A percentile compares a stretch with the other conserved stretches of the same genome.
Conservation (phyloP, 2,797 vertebrate genomes). For the Sus cebifrons region DNA sequence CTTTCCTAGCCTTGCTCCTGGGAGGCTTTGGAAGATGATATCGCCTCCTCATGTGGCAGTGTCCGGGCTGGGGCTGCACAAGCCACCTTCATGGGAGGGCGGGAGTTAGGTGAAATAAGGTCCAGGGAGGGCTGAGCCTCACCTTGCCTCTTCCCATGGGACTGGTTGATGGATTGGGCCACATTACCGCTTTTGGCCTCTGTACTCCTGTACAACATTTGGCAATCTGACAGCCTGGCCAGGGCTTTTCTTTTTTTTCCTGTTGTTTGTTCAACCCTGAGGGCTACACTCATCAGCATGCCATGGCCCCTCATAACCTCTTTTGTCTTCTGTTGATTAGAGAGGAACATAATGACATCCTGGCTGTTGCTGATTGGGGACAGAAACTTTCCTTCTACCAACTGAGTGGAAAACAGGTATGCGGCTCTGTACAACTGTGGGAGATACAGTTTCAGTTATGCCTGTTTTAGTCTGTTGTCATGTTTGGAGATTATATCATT, state of each 20-base stretch:
- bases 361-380: conserved; percentile 99
- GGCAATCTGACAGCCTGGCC: conserved; percentile 54
- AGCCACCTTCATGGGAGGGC: not conserved
- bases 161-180: not conserved
- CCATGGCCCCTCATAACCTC: conserved; percentile 53
- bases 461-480: not conserved
- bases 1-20: not conserved
- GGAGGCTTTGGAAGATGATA: not conserved
- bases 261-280: conserved; percentile 74
- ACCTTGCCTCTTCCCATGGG: not conserved
- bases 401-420: conserved; percentile 98
- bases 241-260: conserved; percentile 68
- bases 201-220: not conserved
- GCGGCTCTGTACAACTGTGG: not conserved
- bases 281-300: conserved; percentile 40
- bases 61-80: not conserved
- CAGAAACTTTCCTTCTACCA: conserved; percentile 99
- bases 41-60: not conserved
- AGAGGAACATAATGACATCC: conserved; percentile 97
- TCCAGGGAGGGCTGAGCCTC: conserved; percentile 1
- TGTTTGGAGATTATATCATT: not conserved
- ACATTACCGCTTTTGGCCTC: not conserved
- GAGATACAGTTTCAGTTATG: not conserved
- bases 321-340: conserved; percentile 89
- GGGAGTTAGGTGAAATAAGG: not conserved